Evolutionary conservation across 2,797 vertebrate species (phyloP), one percentile per base, ranked within the genome.

Genomic region (Notolabrus celidotus): DNA sequence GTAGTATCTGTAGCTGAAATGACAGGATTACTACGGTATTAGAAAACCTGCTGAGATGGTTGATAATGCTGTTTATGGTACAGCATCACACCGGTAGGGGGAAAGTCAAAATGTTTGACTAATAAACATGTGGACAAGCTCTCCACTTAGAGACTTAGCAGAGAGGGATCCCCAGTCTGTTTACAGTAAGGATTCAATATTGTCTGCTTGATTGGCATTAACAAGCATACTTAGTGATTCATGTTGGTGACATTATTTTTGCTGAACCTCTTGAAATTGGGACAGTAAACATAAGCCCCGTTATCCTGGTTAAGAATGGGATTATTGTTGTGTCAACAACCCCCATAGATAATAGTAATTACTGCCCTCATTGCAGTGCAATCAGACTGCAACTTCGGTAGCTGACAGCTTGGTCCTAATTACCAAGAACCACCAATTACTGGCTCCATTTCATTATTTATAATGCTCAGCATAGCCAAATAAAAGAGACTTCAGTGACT

Each of bases 361-460:
- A 93, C 79, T 77, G 84, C 81, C 83, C 80, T 88, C 57, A 82
- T 84, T 80, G 84, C 87, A 73, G 80, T 66, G 23, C 84, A 88
- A 86, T 92, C 87, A 81, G 84, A 87, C 86, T 92, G 84, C 84
- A 87, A 91, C 88, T 87, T 84, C 55, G 63, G 89, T 86, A 71
- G 86, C 88, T 92, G 92, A 93, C 93, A 94, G 92, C 88, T 89
- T 89, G 88, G 88, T 91, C 89, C 90, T 93, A 94, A 95, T 94
- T 94, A 93, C 91, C 86, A 86, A 91, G 90, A 94, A 91, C 92
- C 86, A 88, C 88, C 90, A 92, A 94, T 94, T 94, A 93, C 83
- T 86, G 85, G 90, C 89, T 91, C 86, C 84, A 86, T 92, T 93
- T 90, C 88, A 91, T 94, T 93, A 94, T 93, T 93, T 94, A 93